Evolutionary conservation across 1,140 invertebrate genomes (phyloP).

Genomic region (Polypedilum vanderplanki): DNA sequence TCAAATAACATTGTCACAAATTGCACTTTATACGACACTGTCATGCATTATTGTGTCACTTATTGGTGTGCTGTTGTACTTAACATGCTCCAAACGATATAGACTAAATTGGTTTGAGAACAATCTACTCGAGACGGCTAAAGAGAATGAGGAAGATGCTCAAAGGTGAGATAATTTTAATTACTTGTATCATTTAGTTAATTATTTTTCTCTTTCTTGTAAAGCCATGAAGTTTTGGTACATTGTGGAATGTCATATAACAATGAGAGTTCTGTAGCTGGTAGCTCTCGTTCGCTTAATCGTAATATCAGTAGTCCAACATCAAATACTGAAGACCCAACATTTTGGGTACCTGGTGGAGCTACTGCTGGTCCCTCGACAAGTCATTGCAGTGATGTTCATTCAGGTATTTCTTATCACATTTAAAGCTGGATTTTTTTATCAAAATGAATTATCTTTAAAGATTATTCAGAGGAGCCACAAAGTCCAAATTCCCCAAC

Average conservation of each 20-base stretch:
- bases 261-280: constrained; percentile 41
- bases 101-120: constrained; percentile 51
- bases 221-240: constrained; percentile 45
- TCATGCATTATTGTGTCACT: constrained; percentile 42
- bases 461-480: constrained; percentile 44
- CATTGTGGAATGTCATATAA: constrained; percentile 39
- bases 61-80: constrained; percentile 44
- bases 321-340: constrained; percentile 40
- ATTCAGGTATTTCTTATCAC: constrained; percentile 28
- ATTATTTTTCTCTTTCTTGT: constrained; percentile 29
- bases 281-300: constrained; percentile 37
- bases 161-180: constrained; percentile 36
- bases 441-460: constrained; percentile 30
- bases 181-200: neutral
- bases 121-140: constrained; percentile 46
- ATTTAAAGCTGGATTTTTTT: neutral
- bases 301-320: constrained; percentile 42
- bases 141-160: constrained; percentile 41
- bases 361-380: constrained; percentile 32
- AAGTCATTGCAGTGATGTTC: constrained; percentile 32
- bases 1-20: constrained; percentile 41
- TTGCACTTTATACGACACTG: constrained; percentile 41
- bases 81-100: constrained; percentile 46
- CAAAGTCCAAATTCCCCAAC: constrained; percentile 45
- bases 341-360: constrained; percentile 46